Evolutionary conservation across 2,888 invertebrate species (phyloP).

Genomic region (Hypomecis punctinalis): DNA sequence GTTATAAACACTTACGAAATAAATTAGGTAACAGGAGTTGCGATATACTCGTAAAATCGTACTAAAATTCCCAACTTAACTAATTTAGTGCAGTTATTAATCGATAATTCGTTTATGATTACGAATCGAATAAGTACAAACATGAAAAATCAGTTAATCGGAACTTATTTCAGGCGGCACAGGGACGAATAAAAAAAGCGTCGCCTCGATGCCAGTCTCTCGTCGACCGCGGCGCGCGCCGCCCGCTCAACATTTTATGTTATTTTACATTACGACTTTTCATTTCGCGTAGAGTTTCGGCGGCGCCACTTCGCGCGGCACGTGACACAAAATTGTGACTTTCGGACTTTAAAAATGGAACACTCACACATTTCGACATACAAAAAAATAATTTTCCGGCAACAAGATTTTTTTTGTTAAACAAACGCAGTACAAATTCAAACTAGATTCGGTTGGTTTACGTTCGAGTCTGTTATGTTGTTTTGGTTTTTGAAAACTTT

Average conservation of each 20-base stretch:
- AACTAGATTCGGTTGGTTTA: conserved; percentile 70
- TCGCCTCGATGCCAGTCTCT: conserved; percentile 69
- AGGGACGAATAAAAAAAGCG: conserved; percentile 77
- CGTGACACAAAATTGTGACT: conserved; percentile 80
- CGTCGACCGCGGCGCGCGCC: conserved; percentile 76
- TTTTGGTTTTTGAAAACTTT: conserved; percentile 67
- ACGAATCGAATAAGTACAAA: conserved; percentile 14
- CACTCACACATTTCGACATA: conserved; percentile 59
- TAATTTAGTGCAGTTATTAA: not conserved
- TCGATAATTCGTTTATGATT: conserved; percentile 4
- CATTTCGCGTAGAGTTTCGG: conserved; percentile 83
- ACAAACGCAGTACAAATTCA: conserved; percentile 76
- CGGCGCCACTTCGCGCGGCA: conserved; percentile 77
- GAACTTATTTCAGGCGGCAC: conserved; percentile 70
- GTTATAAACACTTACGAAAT: too few species aligned
- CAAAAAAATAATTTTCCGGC: conserved; percentile 68
- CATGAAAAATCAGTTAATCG: conserved; percentile 61
- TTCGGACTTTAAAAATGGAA: conserved; percentile 74
- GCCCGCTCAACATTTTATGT: conserved; percentile 77
- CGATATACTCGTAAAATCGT: not conserved
- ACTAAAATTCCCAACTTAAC: not conserved
- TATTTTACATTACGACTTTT: conserved; percentile 83
- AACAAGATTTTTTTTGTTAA: conserved; percentile 44
- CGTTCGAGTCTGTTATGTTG: conserved; percentile 56
- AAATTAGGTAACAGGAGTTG: too few species aligned